Evolutionary conservation across 2,888 invertebrate species (phyloP), one percentile per base, ranked within the genome.

Genomic region (Alloplasta piceator): DNA sequence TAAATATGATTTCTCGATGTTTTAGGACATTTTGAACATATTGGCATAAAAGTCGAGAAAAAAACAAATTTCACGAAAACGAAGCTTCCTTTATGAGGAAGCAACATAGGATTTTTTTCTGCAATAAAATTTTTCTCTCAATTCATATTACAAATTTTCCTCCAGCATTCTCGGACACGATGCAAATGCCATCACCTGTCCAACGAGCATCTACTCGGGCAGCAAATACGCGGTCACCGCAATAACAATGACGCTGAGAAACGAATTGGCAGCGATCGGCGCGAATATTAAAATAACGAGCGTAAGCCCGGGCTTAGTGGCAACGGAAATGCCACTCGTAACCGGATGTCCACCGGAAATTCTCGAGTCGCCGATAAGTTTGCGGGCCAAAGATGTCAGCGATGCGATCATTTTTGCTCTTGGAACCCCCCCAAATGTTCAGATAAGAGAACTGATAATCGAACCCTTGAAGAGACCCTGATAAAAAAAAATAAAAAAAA

Each of bases 291-390:
- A 91, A 83, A 86, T 91, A 5, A 88, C 89, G 95, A 94, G 94
- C 84, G 92, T 95, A 60, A 94, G 94, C 58, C 95, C 95, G 0
- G 95, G 95, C 7, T 88, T 94, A 85, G 94, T 95, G 48, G 92
- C 93, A 64, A 94, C 94, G 0, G 93, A 93, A 78, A 92, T 93
- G 78, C 92, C 91, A 82, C 77, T 80, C 80, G 66, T 81, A 1
- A 26, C 48, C 4, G 74, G 36, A 14, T 7, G 73, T 70, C 78
- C 80, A 72, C 52, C 71, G 79, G 58, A 78, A 77, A 36, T 74
- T 78, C 83, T 48, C 77, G 82, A 46, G 1, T 26, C 3, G 26
- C 26, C 26, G 26, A 26, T 26, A 26, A 2, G 26, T 26, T 26
- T 26, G 26, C 84, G 90, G 78, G 86, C 92, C 0, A 88, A 90